These are phyloP conservation scores for Pagrus major DNA, from an alignment of 2,113 vertebrate genomes.

Conservation along the genomic window DNA sequence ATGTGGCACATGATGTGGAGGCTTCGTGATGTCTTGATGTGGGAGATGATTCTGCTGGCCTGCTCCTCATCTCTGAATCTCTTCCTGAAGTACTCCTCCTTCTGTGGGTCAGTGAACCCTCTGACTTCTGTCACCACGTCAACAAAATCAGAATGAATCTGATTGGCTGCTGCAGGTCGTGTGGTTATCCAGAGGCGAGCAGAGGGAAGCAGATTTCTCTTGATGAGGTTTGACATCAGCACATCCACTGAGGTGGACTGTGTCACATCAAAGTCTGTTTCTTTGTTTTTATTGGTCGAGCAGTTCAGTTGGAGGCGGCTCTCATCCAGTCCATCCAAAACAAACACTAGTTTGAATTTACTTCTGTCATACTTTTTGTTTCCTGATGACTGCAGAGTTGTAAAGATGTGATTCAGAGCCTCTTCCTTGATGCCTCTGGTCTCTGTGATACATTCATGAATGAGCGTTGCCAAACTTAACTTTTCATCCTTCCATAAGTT, in stretches of 20 bases:
- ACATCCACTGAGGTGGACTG: not conserved
- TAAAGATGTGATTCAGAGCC: constrained; percentile 5
- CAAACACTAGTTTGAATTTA: constrained; percentile 49
- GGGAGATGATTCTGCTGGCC: not conserved
- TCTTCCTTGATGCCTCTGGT: not conserved
- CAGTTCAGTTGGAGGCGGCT: constrained; percentile 33
- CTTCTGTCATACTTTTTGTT: constrained; percentile 42
- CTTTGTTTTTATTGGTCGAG: not conserved
- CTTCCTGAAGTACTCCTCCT: constrained; percentile 3
- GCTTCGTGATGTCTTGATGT: constrained; percentile 3
- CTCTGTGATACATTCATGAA: constrained; percentile 36
- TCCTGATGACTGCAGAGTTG: constrained; percentile 55
- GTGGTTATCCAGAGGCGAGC: constrained; percentile 1
- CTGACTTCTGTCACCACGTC: not conserved
- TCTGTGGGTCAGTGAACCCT: not conserved
- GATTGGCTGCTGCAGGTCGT: constrained; percentile 4
- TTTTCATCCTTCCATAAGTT: constrained; percentile 25
- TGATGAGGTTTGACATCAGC: not conserved
- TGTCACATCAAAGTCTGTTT: not conserved
- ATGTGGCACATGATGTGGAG: constrained; percentile 22
- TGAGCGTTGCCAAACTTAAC: constrained; percentile 24
- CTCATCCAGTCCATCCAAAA: constrained; percentile 59
- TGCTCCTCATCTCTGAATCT: not conserved
- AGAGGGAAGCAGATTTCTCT: not conserved
- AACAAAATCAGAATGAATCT: not conserved